phyloP scores from a whole-genome alignment of 2,888 invertebrate genomes.

The Sarcophaga rosellei region DNA sequence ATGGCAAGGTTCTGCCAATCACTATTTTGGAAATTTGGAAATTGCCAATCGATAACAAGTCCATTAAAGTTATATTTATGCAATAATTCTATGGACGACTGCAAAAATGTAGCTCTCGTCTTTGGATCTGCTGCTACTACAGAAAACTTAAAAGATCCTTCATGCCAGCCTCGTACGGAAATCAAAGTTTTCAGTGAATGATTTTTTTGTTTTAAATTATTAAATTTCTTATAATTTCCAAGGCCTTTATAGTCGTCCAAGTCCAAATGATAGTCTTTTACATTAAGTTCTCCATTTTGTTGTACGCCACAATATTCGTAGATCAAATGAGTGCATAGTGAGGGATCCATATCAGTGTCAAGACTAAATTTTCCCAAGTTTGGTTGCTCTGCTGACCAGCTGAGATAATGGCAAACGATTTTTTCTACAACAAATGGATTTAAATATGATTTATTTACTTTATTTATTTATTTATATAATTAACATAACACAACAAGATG shows the following conservation, averaged over 20 bases:
- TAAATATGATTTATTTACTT: too few species aligned
- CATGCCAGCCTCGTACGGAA: conserved; percentile 97
- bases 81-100: conserved; percentile 90
- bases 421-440: neutral
- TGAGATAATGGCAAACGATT: conserved; percentile 73
- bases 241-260: conserved; percentile 66
- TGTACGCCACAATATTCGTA: conserved; percentile 72
- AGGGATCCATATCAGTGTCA: conserved; percentile 71
- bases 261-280: too few species aligned
- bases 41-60: conserved; percentile 93
- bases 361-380: conserved; percentile 43
- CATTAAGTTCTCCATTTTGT: conserved; percentile 69
- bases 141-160: conserved; percentile 94
- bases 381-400: conserved; percentile 73
- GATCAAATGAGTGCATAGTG: conserved; percentile 64
- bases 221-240: conserved; percentile 57
- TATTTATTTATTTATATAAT: too few species aligned
- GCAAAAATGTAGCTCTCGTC: too few species aligned
- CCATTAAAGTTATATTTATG: conserved; percentile 92
- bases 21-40: conserved; percentile 52
- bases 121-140: too few species aligned
- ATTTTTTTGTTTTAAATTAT: conserved; percentile 62
- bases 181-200: conserved; percentile 85
- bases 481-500: too few species aligned
- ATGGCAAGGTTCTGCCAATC: conserved; percentile 63